A percentile compares a stretch with the other conserved stretches of the same genome.
These are phyloP conservation scores for Xyrichtys novacula DNA, from an alignment of 2,797 vertebrate species.

Conservation along the genomic window DNA sequence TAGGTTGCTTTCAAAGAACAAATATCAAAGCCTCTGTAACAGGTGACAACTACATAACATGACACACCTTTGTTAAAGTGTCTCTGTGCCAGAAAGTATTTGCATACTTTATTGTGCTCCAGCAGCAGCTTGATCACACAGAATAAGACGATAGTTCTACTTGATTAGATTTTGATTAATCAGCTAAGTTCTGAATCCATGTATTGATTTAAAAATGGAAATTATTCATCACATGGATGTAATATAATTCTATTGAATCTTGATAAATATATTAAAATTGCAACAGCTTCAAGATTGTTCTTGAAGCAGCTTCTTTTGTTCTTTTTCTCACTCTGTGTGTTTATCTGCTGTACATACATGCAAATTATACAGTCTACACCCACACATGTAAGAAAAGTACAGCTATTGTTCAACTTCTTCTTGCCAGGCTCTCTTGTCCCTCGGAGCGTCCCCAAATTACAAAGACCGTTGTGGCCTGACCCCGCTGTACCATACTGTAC, in stretches of 20 bases:
- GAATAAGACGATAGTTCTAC: background rate
- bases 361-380: conserved; percentile 6
- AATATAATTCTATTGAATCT: background rate
- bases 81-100: background rate
- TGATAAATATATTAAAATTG: background rate
- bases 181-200: background rate
- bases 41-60: background rate
- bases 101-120: background rate
- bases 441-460: conserved; percentile 92
- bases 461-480: conserved; percentile 92
- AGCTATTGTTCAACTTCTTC: conserved; percentile 6
- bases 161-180: background rate
- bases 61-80: background rate
- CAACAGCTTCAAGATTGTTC: background rate
- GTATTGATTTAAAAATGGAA: background rate
- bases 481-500: conserved; percentile 92
- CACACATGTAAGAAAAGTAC: background rate
- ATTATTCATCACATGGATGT: background rate
- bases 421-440: conserved; percentile 81
- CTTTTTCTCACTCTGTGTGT: background rate
- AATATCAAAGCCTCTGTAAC: background rate
- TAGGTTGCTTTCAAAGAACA: background rate
- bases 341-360: background rate
- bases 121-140: background rate
- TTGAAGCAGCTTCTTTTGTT: background rate